Evolutionary conservation across 2,888 invertebrate genomes (phyloP).

Genomic region (Myopa testacea): DNA sequence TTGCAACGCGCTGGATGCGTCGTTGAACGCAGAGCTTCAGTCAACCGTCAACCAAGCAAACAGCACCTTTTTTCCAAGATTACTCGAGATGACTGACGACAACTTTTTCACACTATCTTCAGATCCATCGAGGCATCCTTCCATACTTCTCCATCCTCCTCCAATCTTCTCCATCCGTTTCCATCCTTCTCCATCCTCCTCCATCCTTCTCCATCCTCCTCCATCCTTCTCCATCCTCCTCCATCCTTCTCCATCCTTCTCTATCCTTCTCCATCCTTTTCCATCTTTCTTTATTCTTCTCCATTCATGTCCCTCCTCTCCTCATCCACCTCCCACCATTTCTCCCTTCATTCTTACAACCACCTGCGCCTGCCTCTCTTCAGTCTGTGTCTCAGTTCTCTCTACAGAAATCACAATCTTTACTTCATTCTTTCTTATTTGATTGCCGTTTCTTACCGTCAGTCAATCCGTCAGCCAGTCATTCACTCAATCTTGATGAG

Average conservation of each 20-base stretch:
- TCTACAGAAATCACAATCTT: background rate
- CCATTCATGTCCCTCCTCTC: too few species aligned
- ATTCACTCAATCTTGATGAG: background rate
- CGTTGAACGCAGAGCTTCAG: background rate
- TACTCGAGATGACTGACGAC: background rate
- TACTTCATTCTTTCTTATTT: background rate
- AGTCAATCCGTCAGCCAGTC: slow-evolving; percentile 22
- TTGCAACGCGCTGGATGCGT: background rate
- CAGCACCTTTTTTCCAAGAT: slow-evolving; percentile 1
- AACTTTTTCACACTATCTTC: background rate
- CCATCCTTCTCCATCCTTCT: too few species aligned
- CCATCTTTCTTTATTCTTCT: too few species aligned
- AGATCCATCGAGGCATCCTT: too few species aligned
- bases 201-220: background rate
- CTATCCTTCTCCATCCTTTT: too few species aligned
- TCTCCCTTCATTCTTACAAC: background rate
- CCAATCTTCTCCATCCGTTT: background rate
- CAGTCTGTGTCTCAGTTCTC: too few species aligned
- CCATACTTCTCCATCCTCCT: background rate
- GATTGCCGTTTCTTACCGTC: background rate
- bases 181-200: background rate
- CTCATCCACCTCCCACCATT: background rate
- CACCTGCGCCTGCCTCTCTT: background rate
- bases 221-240: too few species aligned
- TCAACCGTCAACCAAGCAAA: slow-evolving; percentile 17